A percentile compares a stretch with the other conserved stretches of the same genome.
phyloP scores from a whole-genome alignment of 2,113 vertebrate genomes.

The Mungos mungo region DNA sequence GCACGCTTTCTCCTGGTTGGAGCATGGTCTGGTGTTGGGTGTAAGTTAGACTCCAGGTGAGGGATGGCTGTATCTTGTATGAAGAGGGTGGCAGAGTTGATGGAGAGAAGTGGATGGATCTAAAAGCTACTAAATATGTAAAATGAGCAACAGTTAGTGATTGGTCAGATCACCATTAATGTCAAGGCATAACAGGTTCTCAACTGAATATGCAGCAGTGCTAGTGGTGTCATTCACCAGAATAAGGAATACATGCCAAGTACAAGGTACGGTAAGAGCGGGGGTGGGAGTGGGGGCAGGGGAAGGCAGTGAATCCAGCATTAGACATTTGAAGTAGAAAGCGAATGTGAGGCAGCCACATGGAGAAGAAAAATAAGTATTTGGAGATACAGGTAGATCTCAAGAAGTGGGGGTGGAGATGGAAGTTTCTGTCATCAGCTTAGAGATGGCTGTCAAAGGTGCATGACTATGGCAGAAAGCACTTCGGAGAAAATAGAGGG shows the following conservation, averaged over 20 bases:
- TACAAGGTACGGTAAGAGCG: neutral
- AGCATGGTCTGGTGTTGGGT: neutral
- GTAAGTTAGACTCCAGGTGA: neutral
- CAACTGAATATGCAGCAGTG: neutral
- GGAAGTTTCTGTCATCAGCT: neutral
- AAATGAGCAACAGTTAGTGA: neutral
- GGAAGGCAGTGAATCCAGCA: neutral
- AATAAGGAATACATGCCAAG: neutral
- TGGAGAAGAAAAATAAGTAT: neutral
- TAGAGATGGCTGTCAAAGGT: neutral
- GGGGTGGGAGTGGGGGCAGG: accelerated
- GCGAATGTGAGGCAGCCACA: neutral
- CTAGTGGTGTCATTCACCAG: neutral
- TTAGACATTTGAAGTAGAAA: neutral
- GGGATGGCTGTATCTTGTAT: neutral
- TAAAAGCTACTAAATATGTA: neutral
- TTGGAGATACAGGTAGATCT: neutral
- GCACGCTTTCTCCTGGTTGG: neutral
- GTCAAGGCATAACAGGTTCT: neutral
- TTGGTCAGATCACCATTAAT: neutral
- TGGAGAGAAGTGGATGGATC: neutral
- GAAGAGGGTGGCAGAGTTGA: neutral
- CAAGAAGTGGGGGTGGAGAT: neutral
- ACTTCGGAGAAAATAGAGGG: neutral
- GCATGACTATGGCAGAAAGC: neutral